These are phyloP conservation scores for Panagrolaimus sp. DNA, from an alignment of 1,140 invertebrate species.

Conservation along the genomic window DNA sequence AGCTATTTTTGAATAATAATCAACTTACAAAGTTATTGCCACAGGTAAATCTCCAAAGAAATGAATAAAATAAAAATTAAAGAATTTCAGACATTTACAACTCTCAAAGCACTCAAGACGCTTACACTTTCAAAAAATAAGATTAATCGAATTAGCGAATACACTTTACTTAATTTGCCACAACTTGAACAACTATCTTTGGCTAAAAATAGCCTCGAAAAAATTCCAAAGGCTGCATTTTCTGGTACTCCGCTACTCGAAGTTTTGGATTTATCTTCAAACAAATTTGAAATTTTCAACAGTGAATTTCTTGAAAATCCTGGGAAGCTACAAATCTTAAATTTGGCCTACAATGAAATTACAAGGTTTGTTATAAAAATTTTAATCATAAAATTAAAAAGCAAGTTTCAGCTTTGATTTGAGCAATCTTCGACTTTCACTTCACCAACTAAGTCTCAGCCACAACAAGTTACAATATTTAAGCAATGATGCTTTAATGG, in stretches of 20 bases:
- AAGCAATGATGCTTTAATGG: not conserved
- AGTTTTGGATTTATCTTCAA: constrained; percentile 26
- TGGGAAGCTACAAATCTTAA: constrained; percentile 17
- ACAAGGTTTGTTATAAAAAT: constrained; percentile 16
- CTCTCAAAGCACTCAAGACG: constrained; percentile 13
- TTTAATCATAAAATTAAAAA: constrained; percentile 32
- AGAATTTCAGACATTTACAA: constrained; percentile 14
- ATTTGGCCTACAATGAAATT: constrained; percentile 36
- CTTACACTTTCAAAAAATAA: constrained; percentile 23
- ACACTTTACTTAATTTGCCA: constrained; percentile 27
- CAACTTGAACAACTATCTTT: constrained; percentile 34
- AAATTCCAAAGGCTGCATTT: constrained; percentile 28
- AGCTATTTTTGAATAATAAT: constrained; percentile 1
- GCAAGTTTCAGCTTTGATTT: constrained; percentile 4
- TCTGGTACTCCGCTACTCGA: constrained; percentile 21
- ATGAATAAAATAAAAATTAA: not conserved
- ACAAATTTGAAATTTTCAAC: constrained; percentile 30
- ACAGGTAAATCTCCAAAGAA: not conserved
- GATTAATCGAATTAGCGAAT: constrained; percentile 22
- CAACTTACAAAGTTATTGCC: not conserved
- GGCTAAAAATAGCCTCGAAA: constrained; percentile 25
- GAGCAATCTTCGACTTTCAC: not conserved
- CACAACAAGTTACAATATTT: not conserved
- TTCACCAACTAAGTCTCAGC: not conserved
- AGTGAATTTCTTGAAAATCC: constrained; percentile 24